Conservation (phyloP, 1,140 invertebrate species). For the Meloidogyne exigua region DNA sequence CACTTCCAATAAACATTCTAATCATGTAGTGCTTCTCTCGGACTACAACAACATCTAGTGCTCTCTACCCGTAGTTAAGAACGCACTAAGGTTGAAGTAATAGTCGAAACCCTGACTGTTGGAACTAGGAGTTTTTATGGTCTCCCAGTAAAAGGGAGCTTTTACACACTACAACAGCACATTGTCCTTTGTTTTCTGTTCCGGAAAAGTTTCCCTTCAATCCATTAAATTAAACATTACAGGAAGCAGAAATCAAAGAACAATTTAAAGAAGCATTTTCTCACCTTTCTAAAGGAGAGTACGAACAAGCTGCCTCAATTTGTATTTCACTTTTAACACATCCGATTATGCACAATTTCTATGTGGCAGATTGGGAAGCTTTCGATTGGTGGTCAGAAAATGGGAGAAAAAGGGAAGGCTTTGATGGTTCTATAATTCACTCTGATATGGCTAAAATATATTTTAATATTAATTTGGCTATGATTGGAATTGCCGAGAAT, state of each 20-base stretch:
- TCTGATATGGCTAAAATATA: conserved; percentile 36
- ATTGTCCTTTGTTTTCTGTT: no score
- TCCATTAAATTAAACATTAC: background rate
- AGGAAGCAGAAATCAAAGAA: conserved; percentile 24
- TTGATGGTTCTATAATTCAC: background rate
- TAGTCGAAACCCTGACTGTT: no score
- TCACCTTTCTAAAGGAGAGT: conserved; percentile 4
- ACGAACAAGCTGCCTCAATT: conserved; percentile 1
- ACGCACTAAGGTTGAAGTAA: no score
- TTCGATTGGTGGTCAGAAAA: conserved; percentile 15
- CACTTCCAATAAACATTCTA: no score
- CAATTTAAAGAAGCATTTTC: conserved; percentile 15
- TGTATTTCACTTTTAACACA: conserved; percentile 8
- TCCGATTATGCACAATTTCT: conserved; percentile 10
- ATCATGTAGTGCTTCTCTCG: no score
- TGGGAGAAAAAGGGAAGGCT: background rate
- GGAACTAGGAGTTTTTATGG: no score
- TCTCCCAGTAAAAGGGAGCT: no score
- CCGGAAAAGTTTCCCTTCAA: no score
- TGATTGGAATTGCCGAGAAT: conserved; percentile 24
- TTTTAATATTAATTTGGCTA: conserved; percentile 34
- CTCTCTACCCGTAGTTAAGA: no score
- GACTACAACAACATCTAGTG: no score
- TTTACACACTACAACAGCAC: no score
- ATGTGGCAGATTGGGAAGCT: conserved; percentile 7